Percentiles rank a stretch among this genome's conserved stretches.
Conservation (phyloP, 2,113 vertebrate species). For the Laterallus jamaicensis region DNA sequence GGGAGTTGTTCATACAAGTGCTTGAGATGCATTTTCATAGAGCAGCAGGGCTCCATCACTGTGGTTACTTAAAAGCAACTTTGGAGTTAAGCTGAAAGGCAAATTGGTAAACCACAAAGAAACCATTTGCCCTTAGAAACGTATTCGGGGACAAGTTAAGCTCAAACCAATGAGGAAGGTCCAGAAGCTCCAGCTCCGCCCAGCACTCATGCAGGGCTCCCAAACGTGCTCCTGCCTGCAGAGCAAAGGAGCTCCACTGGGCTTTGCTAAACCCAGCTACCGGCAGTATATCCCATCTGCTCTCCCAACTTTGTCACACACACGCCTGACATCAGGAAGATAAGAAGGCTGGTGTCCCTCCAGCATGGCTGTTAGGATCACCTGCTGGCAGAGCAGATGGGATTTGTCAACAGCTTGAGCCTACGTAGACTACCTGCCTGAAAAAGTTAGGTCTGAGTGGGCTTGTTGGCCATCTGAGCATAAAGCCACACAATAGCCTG, state of each 20-base stretch:
- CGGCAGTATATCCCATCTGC: background rate
- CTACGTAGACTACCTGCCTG: background rate
- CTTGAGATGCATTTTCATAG: background rate
- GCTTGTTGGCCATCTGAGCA: background rate
- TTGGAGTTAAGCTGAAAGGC: background rate
- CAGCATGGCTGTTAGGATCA: background rate
- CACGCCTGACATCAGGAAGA: background rate
- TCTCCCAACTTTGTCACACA: background rate
- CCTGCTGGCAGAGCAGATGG: conserved; percentile 37
- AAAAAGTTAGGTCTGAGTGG: background rate
- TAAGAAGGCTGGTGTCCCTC: background rate
- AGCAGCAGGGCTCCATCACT: background rate
- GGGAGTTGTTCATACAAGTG: background rate
- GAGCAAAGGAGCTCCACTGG: background rate
- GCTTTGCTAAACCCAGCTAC: background rate
- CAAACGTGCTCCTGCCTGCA: background rate
- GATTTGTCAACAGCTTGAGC: background rate
- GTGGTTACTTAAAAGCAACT: background rate
- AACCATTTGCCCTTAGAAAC: background rate
- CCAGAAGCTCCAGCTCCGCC: background rate
- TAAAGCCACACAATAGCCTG: background rate
- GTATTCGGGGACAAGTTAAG: background rate
- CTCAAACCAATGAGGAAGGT: background rate
- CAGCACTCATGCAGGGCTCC: background rate
- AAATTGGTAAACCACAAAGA: background rate